These are phyloP conservation scores for Notocelia uddmanniana DNA, from an alignment of 2,888 invertebrate species.

Conservation along the genomic window DNA sequence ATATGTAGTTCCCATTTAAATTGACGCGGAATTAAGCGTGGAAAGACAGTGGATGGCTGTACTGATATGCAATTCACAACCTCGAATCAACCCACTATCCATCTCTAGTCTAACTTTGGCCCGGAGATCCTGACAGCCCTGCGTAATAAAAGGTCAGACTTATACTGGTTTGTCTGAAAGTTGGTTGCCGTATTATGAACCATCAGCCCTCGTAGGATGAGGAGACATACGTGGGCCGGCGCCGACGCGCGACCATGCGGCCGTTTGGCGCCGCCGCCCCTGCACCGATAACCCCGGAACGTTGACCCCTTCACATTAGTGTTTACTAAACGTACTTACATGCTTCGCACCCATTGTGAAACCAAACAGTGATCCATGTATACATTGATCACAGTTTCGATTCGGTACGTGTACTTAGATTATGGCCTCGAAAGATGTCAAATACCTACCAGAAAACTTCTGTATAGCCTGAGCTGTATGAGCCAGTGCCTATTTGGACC, in stretches of 20 bases:
- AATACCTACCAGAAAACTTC: no score
- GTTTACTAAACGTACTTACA: constrained; percentile 74
- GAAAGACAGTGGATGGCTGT: constrained; percentile 25
- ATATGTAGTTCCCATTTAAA: constrained; percentile 14
- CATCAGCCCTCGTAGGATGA: constrained; percentile 40
- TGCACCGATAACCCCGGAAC: constrained; percentile 79
- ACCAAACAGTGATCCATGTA: no score
- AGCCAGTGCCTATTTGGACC: no score
- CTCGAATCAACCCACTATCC: neutral
- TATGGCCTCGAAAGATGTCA: neutral
- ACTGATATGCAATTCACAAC: constrained; percentile 32
- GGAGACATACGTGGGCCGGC: constrained; percentile 49
- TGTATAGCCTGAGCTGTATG: no score
- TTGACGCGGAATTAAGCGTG: constrained; percentile 12
- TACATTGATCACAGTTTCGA: constrained; percentile 12
- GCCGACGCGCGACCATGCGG: constrained; percentile 66
- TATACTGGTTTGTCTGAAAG: neutral
- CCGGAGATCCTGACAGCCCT: neutral
- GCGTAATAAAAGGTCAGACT: neutral
- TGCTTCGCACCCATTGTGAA: constrained; percentile 58
- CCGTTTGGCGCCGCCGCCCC: constrained; percentile 82
- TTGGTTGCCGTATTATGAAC: neutral
- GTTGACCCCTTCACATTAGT: constrained; percentile 80
- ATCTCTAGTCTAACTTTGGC: neutral
- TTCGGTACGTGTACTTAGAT: neutral